Conservation (phyloP, 2,888 invertebrate genomes). For the Polymixis flavicincta region DNA sequence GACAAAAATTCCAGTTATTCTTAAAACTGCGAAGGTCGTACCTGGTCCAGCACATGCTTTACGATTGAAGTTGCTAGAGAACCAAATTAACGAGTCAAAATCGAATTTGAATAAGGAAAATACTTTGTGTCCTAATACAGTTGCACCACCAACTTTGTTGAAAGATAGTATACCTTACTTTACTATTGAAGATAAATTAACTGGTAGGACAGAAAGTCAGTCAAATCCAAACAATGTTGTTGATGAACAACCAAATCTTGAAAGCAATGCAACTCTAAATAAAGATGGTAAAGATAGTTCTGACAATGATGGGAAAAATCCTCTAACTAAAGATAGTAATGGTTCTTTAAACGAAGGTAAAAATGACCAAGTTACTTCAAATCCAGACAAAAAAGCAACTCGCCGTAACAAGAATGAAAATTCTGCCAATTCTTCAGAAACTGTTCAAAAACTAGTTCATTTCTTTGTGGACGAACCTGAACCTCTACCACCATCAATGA, state of each 20-base stretch:
- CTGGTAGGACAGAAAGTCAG: constrained; percentile 13
- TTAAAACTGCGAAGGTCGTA: constrained; percentile 41
- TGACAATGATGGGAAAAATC: not conserved
- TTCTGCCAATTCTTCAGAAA: not conserved
- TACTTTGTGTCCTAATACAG: not conserved
- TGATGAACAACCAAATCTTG: not conserved
- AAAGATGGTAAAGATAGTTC: constrained; percentile 7
- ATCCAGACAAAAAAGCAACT: not conserved
- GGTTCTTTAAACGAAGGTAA: not conserved
- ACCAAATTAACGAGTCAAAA: constrained; percentile 2
- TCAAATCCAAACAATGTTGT: not conserved
- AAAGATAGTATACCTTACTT: constrained; percentile 23
- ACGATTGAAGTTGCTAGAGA: constrained; percentile 41
- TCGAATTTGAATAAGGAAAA: constrained; percentile 22
- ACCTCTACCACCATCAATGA: constrained; percentile 23
- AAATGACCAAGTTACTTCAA: not conserved
- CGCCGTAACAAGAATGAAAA: not conserved
- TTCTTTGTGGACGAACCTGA: constrained; percentile 50
- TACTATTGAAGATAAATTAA: constrained; percentile 42
- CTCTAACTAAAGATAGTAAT: not conserved
- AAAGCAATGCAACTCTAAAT: constrained; percentile 6
- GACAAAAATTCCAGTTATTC: constrained; percentile 48
- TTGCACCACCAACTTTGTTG: not conserved
- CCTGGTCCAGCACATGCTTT: constrained; percentile 37
- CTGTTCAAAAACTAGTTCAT: constrained; percentile 17